phyloP scores from a whole-genome alignment of 2,888 invertebrate species.

The Bedellia somnulentella region DNA sequence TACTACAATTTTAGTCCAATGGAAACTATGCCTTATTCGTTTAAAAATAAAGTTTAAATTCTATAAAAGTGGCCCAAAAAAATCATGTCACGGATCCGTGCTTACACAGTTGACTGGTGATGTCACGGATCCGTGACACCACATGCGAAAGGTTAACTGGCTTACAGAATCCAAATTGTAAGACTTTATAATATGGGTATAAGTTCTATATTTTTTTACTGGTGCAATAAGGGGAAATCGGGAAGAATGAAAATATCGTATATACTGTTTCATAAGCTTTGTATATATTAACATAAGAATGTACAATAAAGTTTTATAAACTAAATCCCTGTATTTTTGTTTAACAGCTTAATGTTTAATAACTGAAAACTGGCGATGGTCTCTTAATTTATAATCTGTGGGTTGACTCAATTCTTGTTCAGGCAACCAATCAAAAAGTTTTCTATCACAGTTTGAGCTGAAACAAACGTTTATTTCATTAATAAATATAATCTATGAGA shows the following conservation, averaged over 20 bases:
- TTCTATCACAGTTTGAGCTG: constrained; percentile 78
- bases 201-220: constrained; percentile 13
- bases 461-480: too few relatives aligned
- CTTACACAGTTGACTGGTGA: too few relatives aligned
- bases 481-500: too few relatives aligned
- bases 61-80: too few relatives aligned
- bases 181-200: constrained; percentile 13
- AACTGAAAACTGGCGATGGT: constrained; percentile 3
- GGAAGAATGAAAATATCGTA: constrained; percentile 36
- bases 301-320: constrained; percentile 50
- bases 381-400: too few relatives aligned
- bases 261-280: constrained; percentile 47
- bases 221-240: constrained; percentile 10
- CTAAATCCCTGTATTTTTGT: constrained; percentile 59
- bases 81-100: too few relatives aligned
- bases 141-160: constrained; percentile 92
- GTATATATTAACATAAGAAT: constrained; percentile 42
- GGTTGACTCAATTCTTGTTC: constrained; percentile 18
- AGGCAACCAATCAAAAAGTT: constrained; percentile 67
- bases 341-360: constrained; percentile 13
- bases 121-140: too few relatives aligned
- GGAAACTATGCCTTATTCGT: too few relatives aligned
- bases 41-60: too few relatives aligned
- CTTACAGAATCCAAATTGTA: constrained; percentile 89
- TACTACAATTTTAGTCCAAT: too few relatives aligned